A percentile compares a stretch with the other conserved stretches of the same genome.
These are phyloP conservation scores for Trichopoda pennipes DNA, from an alignment of 2,888 invertebrate species.

Conservation along the genomic window DNA sequence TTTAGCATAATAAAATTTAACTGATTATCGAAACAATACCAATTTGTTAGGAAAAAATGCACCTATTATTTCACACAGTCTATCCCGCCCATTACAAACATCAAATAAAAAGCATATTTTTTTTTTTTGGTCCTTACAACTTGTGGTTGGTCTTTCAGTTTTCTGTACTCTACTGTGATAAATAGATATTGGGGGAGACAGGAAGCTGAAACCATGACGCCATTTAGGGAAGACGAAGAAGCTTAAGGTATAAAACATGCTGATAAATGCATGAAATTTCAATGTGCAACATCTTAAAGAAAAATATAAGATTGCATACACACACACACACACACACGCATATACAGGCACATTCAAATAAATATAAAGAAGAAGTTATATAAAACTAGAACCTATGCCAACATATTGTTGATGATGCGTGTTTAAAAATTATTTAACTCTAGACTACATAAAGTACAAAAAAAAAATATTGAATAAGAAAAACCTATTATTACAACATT, in stretches of 20 bases:
- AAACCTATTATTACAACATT: constrained; percentile 64
- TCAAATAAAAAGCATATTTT: constrained; percentile 4
- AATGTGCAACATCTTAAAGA: constrained; percentile 3
- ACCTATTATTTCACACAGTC: not conserved
- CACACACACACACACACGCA: not conserved
- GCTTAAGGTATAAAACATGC: constrained; percentile 49
- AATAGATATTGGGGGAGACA: constrained; percentile 61
- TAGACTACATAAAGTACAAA: constrained; percentile 13
- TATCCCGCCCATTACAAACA: not conserved
- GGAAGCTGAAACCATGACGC: constrained; percentile 66
- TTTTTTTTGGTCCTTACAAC: not conserved
- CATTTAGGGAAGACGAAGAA: constrained; percentile 57
- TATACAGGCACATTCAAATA: constrained; percentile 5
- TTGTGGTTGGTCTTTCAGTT: constrained; percentile 22
- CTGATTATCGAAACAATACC: too few relatives aligned
- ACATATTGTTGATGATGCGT: constrained; percentile 59
- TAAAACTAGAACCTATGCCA: not conserved
- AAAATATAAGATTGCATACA: constrained; percentile 2
- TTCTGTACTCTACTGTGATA: constrained; percentile 53
- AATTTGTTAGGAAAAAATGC: too few relatives aligned
- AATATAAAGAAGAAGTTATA: not conserved
- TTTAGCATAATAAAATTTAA: too few relatives aligned
- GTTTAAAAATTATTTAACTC: constrained; percentile 39
- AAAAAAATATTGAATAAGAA: constrained; percentile 7
- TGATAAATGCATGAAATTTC: constrained; percentile 30